Evolutionary conservation across 2,797 vertebrate genomes (phyloP), one percentile per base, ranked within the genome.

Genomic region (Crenichthys baileyi): DNA sequence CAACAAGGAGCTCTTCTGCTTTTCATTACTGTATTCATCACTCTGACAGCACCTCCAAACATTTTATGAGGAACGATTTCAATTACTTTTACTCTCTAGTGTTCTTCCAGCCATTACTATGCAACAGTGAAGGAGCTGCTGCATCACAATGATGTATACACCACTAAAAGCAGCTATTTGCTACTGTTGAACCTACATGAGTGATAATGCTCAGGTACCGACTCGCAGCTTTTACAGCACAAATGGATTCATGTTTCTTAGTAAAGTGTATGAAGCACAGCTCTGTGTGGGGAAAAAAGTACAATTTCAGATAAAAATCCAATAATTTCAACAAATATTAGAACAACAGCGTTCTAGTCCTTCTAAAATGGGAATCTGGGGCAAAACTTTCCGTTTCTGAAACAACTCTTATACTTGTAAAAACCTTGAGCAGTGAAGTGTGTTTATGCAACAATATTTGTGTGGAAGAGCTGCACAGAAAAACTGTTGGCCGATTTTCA

Each of bases 41-140:
- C 77, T 79, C 81, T 83, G 84, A 87, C 88, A 82, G 83, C 55
- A 89, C 76, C 82, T 84, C 76, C 80, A 90, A 88, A 92, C 85
- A 79, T 78, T 85, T 88, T 87, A 88, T 91, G 90, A 94, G 82
- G 83, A 93, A 93, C 88, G 73, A 83, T 91, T 93, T 91, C 86
- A 88, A 93, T 94, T 90, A 90, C 82, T 88, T 90, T 77, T 81
- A 73, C 85, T 91, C 89, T 91, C 83, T 81, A 76, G 83, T 86
- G 82, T 87, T 91, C 86, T 85, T 72, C 63, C 39, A 85, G 84
- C 70, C 72, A 89, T 91, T 81, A 86, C 83, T 83, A 85, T 85
- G 87, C 89, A 89, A 86, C 87, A 78, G 81, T 81, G 85, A 89
- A 84, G 83, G 79, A 80, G 79, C 76, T 78, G 83, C 77, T 89